Evolutionary conservation across 2,888 invertebrate species (phyloP), one percentile per base, ranked within the genome.

Genomic region (Noctua janthina): DNA sequence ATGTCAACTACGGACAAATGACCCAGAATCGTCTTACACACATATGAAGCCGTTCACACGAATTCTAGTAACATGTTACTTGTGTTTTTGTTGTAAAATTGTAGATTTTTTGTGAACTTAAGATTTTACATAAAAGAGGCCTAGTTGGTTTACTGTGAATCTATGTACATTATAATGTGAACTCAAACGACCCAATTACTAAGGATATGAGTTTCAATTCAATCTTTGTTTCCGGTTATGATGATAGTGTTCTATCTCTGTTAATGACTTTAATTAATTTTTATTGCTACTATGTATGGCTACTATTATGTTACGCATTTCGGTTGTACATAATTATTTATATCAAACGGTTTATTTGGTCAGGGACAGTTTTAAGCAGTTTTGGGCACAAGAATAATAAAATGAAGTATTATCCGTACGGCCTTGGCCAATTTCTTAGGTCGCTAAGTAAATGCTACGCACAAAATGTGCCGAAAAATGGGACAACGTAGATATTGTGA

Each of bases 141-240:
- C 1, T 29, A 15, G 29, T 64, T 35, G n/a, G 8, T 64, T 13
- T 64, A 64, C 64, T 35, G 64, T 35, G 62, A 64, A 64, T 35
- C 8, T 35, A 35, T 35, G 35, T 20, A 66, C 20, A 4, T 20
- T 35, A 35, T 64, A 20, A 10, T 10, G 1, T 90, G 90, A 92
- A 91, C 92, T 89, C 89, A 67, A 67, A 68, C 88, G 92, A 91
- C 93, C 93, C 74, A 92, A 90, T 92, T 92, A 87, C 68, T 71
- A 74, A 87, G 90, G 92, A 92, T 92, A 88, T 84, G 86, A 86
- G 85, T 87, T 89, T 86, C 74, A 88, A 86, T 86, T 86, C 82
- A 82, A 84, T 84, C 74, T 84, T 74, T 51, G 74, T 79, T 89
- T 88, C 90, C 89, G 78, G 74, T 78, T 15, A 68, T 72, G 13